Percentiles rank a stretch among this genome's conserved stretches.
phyloP scores from a whole-genome alignment of 2,888 invertebrate genomes.

The Gibbula magus region DNA sequence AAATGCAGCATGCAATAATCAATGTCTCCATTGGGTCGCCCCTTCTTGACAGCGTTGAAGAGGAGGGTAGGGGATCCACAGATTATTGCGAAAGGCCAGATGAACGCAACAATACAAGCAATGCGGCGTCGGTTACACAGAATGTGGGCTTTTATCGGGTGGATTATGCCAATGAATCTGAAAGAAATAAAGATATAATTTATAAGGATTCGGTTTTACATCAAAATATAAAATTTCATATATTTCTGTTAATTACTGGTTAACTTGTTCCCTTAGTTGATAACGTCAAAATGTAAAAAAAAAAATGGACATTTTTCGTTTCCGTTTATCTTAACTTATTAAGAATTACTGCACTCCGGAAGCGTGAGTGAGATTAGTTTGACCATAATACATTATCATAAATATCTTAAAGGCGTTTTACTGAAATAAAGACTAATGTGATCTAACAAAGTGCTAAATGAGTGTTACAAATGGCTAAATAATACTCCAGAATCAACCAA shows the following conservation, averaged over 20 bases:
- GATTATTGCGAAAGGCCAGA: slow-evolving; percentile 72
- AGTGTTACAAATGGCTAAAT: no score
- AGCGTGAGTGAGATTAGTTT: no score
- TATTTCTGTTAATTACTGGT: background rate
- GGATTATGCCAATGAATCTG: slow-evolving; percentile 75
- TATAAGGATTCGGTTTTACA: background rate
- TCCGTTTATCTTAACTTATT: no score
- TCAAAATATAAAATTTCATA: background rate
- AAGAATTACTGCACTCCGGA: no score
- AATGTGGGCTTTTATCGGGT: slow-evolving; percentile 75
- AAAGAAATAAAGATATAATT: slow-evolving; percentile 35
- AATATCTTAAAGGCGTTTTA: no score
- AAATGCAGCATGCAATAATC: slow-evolving; percentile 70
- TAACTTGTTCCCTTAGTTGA: background rate
- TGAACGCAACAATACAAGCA: slow-evolving; percentile 66
- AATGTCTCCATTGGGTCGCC: slow-evolving; percentile 51
- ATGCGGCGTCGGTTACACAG: slow-evolving; percentile 72
- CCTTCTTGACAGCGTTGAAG: slow-evolving; percentile 64
- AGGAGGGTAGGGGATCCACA: slow-evolving; percentile 72
- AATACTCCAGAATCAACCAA: no score
- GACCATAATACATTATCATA: no score
- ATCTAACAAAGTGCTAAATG: no score
- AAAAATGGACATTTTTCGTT: background rate
- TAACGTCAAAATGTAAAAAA: background rate
- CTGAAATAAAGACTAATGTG: no score